Evolutionary conservation across 2,797 vertebrate genomes (phyloP).

Genomic region (Rhabdophis nuchalis): DNA sequence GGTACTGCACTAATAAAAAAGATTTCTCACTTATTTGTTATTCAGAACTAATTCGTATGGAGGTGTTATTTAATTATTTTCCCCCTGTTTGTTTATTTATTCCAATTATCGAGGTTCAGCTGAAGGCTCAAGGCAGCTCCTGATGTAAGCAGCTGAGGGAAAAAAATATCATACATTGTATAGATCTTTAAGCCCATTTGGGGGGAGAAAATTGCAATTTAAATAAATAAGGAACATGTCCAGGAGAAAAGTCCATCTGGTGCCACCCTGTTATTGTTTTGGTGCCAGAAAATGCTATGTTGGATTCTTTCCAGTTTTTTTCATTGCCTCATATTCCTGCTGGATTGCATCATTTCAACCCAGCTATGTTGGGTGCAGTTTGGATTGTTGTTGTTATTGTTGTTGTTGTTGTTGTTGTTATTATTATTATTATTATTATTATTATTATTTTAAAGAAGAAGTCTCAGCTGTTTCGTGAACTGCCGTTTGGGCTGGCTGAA

Average conservation of each 20-base stretch:
- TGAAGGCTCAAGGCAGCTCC: not conserved
- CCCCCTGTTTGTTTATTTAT: not conserved
- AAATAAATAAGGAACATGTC: not conserved
- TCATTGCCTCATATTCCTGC: not conserved
- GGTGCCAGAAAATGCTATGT: not conserved
- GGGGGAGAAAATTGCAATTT: not conserved
- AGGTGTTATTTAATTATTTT: not conserved
- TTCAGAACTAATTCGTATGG: not conserved
- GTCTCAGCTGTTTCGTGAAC: not conserved
- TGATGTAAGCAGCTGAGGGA: not conserved
- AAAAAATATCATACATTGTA: not conserved
- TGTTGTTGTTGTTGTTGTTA: too few relatives aligned
- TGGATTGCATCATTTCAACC: not conserved
- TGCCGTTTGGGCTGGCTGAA: not conserved
- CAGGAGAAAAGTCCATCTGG: not conserved
- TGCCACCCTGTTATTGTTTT: not conserved
- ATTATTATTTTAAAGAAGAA: not conserved
- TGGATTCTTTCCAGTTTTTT: not conserved
- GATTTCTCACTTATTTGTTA: not conserved
- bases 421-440: too few relatives aligned
- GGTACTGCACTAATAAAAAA: not conserved
- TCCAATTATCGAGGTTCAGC: not conserved
- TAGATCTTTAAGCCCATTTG: not conserved
- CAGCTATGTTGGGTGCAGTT: not conserved
- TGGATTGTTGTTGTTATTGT: too few relatives aligned